These are phyloP conservation scores for Suillia variegata DNA, from an alignment of 2,888 invertebrate species.

Conservation along the genomic window DNA sequence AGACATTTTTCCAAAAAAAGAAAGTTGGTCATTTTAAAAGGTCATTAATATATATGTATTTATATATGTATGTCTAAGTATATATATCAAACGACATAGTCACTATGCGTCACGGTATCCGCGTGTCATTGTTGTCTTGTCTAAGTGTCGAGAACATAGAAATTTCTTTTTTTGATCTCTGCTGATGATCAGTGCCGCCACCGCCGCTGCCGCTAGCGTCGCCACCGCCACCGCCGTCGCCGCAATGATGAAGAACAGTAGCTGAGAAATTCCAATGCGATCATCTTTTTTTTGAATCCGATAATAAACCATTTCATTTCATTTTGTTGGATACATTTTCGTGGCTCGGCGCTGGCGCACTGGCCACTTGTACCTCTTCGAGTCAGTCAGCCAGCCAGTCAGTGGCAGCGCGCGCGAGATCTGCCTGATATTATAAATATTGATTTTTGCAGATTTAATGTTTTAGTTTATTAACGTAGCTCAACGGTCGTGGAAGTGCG, in stretches of 20 bases:
- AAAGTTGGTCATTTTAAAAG: no score
- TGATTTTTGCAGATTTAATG: constrained; percentile 55
- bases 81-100: no score
- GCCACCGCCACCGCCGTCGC: not conserved
- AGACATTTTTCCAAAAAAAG: no score
- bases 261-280: constrained; percentile 42
- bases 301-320: constrained; percentile 42
- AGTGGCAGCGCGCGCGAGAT: not conserved
- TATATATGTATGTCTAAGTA: no score
- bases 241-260: constrained; percentile 28
- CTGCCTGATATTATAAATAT: constrained; percentile 52
- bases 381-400: not conserved
- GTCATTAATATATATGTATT: no score
- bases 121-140: constrained; percentile 24
- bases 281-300: constrained; percentile 22
- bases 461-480: constrained; percentile 52
- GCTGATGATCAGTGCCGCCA: constrained; percentile 15
- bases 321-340: constrained; percentile 24
- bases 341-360: not conserved
- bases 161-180: constrained; percentile 19
- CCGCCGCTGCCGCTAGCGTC: not conserved
- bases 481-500: constrained; percentile 32
- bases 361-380: not conserved
- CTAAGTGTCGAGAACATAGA: constrained; percentile 13
- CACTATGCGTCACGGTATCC: not conserved